A percentile compares a stretch with the other conserved stretches of the same genome.
These are phyloP conservation scores for Leistus spinibarbis DNA, from an alignment of 2,888 invertebrate genomes.

Conservation along the genomic window DNA sequence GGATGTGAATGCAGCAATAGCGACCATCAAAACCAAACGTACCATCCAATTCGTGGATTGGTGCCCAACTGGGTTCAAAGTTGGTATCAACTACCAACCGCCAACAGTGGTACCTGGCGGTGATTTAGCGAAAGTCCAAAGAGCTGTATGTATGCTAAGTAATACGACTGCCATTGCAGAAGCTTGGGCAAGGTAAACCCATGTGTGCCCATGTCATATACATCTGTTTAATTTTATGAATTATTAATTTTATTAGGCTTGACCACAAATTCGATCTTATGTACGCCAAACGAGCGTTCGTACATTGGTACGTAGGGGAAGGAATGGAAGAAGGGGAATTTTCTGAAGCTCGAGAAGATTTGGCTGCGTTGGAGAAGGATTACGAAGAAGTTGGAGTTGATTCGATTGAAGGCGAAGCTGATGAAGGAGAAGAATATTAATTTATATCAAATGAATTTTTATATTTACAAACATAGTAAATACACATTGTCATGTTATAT, in stretches of 20 bases:
- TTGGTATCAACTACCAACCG: conserved; percentile 89
- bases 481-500: no score
- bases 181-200: conserved; percentile 82
- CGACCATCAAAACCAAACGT: conserved; percentile 93
- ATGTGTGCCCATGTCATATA: not conserved
- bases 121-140: conserved; percentile 89
- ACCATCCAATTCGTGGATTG: conserved; percentile 89
- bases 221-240: no score
- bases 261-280: conserved; percentile 96
- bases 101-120: conserved; percentile 91
- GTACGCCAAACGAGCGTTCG: conserved; percentile 95
- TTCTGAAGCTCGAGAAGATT: conserved; percentile 85
- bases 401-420: conserved; percentile 72
- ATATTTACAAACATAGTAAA: no score
- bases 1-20: conserved; percentile 91
- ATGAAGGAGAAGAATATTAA: conserved; percentile 73
- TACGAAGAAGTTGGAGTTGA: conserved; percentile 81
- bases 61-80: conserved; percentile 84
- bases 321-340: conserved; percentile 91
- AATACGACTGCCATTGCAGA: conserved; percentile 97
- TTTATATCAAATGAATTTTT: no score
- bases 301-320: conserved; percentile 92
- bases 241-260: conserved; percentile 63
- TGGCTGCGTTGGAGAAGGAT: conserved; percentile 80
- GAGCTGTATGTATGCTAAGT: conserved; percentile 96